A percentile compares a stretch with the other conserved stretches of the same genome.
These are phyloP conservation scores for Pterocles gutturalis DNA, from an alignment of 2,113 vertebrate species.

Conservation along the genomic window DNA sequence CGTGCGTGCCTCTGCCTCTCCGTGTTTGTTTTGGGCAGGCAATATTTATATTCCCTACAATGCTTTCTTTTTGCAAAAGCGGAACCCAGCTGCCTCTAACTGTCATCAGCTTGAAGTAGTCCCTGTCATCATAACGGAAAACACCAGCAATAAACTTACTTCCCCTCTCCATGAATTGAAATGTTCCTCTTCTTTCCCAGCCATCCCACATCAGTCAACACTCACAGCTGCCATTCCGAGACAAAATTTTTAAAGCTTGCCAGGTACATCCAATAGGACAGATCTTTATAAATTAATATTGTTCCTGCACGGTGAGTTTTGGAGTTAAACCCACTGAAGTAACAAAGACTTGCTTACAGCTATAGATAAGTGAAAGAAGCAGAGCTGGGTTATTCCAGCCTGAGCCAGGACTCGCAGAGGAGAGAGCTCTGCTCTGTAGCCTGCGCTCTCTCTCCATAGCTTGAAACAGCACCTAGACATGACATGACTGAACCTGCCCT, in stretches of 20 bases:
- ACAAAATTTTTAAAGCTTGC: not conserved
- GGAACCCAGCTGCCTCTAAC: not conserved
- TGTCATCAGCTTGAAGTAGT: not conserved
- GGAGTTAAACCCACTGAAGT: not conserved
- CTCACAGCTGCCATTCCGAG: fast-evolving
- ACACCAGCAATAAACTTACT: not conserved
- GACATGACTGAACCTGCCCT: fast-evolving
- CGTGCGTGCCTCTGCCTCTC: not conserved
- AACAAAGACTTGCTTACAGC: not conserved
- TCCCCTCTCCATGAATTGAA: not conserved
- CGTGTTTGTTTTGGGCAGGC: not conserved
- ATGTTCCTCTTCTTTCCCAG: not conserved
- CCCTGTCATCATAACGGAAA: not conserved
- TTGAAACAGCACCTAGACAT: not conserved
- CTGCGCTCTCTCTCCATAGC: fast-evolving
- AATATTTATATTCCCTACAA: not conserved
- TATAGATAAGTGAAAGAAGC: not conserved
- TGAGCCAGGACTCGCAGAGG: not conserved
- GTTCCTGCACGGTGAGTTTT: not conserved
- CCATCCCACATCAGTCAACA: not conserved
- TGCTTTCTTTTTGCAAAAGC: not conserved
- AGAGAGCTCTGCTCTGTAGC: not conserved
- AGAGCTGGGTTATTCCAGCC: not conserved
- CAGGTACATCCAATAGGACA: not conserved
- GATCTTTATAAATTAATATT: not conserved